Base-by-base conservation (phyloP, 2,888 invertebrate species). In the Lottia scabra region DNA sequence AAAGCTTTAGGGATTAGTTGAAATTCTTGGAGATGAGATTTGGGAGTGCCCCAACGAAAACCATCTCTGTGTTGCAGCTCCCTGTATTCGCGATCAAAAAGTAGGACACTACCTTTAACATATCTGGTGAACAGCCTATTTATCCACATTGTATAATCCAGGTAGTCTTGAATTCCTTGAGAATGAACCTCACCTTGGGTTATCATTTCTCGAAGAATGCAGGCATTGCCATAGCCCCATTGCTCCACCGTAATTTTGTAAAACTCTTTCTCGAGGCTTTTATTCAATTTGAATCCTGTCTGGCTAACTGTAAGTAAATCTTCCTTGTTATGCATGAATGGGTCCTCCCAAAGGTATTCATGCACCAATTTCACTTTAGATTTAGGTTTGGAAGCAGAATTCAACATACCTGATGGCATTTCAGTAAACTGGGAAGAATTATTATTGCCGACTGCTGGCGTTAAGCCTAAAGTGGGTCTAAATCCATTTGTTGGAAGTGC, bases 81-180 rank as follows among this genome's bases (percentile, higher is more conserved):
- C 8, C 70, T 45, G 6, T 75, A 75, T 46, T 75, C 75, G 26
- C 13, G 8, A 16, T 48, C 13, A 13, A 15, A 48, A 6, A 48
- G 19, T 6, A 48, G 48, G 16, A 48, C 48, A 48, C 12, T 12
- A 13, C 5, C 5, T 16, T 16, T 15, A 6, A 48, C 48, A 48
- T 48, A 48, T 19, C 19, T 48, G 16, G 48, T 16, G 1, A 16
- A 10, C 8, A 48, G 48, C 8, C 48, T 10, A 8, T 16, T 8
- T 15, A 19, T 48, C 1, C 15, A 1, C 4, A 8, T 8, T 48
- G 48, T 48, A 19, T 48, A 48, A 8, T 48, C 16, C 19, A 48
- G 5, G 16, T 48, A 48, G 48, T 10, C 12, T 19, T 8, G 8
- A 10, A 48, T 15, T 8, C 48, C 48, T 19, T 8, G 8, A 19